Base-by-base conservation (phyloP, 1,140 invertebrate species). In the Heliconius melpomene region DNA sequence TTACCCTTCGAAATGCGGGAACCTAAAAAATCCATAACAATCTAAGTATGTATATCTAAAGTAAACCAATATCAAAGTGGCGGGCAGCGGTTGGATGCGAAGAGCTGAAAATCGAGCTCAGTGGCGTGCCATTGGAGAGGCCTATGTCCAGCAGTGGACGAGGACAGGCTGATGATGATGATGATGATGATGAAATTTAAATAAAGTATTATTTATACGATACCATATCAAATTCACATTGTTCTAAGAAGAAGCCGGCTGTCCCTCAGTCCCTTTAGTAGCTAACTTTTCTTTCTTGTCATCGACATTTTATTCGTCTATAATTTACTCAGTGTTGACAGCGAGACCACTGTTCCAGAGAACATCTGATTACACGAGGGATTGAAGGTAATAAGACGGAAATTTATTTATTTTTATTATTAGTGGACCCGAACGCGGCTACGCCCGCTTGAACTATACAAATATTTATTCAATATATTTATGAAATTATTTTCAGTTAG, bases 281-380 rank as follows among this genome's bases (percentile, higher is more conserved):
- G 74, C 77, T 74, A 81, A 83, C 79, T 83, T 83, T 83, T 81
- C 54, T 77, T 82, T 75, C 79, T 83, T 77, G 82, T 83, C 82
- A 76, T 57, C 79, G 75, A 79, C 79, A 83, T 83, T 83, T 81
- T 81, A 83, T 80, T 79, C 46, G 46, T 80, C 77, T 78, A 81
- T 83, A 78, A 80, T 81, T 83, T 83, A 83, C 82, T 77, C 60
- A 66, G 26, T 26, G 60, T 66, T 26, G 60, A 66, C 60, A 2
- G 60, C 13, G 60, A 66, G 26, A 29, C 60, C 60, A 66, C 60
- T 66, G 60, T 66, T 66, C 60, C 16, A 66, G 29, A 66, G 29
- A 66, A 57, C 9, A 18, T 72, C 18, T 77, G 7, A 77, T 80
- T 66, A 57, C 36, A 52, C 50, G 7, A 80, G 79, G 40, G 38